Conservation (phyloP, 2,113 vertebrate species). For the Hemiscyllium ocellatum region DNA sequence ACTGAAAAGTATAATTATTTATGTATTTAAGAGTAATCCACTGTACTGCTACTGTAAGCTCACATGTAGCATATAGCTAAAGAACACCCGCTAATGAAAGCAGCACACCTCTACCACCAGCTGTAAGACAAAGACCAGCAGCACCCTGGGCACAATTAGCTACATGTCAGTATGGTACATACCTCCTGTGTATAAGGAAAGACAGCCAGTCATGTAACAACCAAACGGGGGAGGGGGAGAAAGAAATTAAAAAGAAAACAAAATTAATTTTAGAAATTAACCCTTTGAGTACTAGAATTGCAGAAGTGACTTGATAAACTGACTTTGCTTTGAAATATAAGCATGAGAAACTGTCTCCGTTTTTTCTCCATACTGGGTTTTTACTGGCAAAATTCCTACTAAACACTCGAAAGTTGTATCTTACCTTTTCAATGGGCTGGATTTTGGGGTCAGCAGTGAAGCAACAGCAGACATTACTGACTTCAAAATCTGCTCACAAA, state of each 20-base stretch:
- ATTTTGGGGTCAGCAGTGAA: neutral
- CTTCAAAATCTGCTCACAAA: neutral
- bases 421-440: neutral
- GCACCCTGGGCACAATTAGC: conserved; percentile 33
- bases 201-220: conserved; percentile 38
- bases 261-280: conserved; percentile 35
- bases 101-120: conserved; percentile 33
- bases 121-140: conserved; percentile 35
- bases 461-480: neutral
- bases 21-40: conserved; percentile 27
- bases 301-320: conserved; percentile 38
- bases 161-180: conserved; percentile 38
- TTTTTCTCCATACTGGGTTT: neutral
- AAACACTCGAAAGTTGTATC: neutral
- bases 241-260: conserved; percentile 31
- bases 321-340: conserved; percentile 17
- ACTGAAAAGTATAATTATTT: neutral
- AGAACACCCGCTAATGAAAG: conserved; percentile 35
- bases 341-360: neutral
- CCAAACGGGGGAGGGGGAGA: conserved; percentile 12
- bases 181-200: conserved; percentile 38
- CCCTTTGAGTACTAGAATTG: conserved; percentile 37
- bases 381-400: neutral
- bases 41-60: conserved; percentile 26
- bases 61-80: conserved; percentile 30